Base-by-base conservation (phyloP, 2,888 invertebrate species). In the Sarcophaga caerulescens region DNA sequence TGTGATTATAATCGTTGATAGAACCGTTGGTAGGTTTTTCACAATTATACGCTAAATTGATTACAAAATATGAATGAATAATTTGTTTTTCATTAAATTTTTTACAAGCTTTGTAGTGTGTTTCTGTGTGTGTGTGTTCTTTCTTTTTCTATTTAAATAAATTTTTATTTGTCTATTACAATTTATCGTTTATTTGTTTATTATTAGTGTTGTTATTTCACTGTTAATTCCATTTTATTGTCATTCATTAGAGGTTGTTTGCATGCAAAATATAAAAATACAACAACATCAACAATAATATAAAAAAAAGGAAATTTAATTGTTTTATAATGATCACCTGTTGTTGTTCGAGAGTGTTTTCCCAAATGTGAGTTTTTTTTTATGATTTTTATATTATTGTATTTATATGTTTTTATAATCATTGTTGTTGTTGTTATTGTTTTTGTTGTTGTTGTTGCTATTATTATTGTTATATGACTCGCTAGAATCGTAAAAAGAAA, bases 261-360 rank as follows among this genome's bases (percentile, higher is more conserved):
- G 70, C 70, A 71, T 71, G 70, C 63, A 63, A 70, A 71, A 17
- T 60, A n/a, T 19, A 60, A 60, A 10, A 19, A 63, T 21, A 71
- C n/a, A 62, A 63, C 8, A 25, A 44, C 10, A 21, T 45, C 45
- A 60, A 21, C n/a, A 59, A 59, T 11, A 70, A 57, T n/a, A 71
- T 14, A 59, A 71, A 35, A 59, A 71, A 35, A 73, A 73, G 44
- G 44, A 52, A 80, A 59, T 73, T 75, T 81, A 75, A 81, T 81
- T 81, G 75, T 75, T 81, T 76, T 81, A 81, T 57, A 76, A 63
- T 81, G 75, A 75, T 70, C 81, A 81, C 81, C 81, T 81, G 75
- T 81, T 81, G 47, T 47, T 52, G 17, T 52, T 52, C 5, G 81
- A 70, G 75, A 66, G 35, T 25, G 47, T 69, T 81, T 57, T 52